These are phyloP conservation scores for Callitettix versicolor DNA, from an alignment of 1,140 invertebrate species.

Conservation along the genomic window DNA sequence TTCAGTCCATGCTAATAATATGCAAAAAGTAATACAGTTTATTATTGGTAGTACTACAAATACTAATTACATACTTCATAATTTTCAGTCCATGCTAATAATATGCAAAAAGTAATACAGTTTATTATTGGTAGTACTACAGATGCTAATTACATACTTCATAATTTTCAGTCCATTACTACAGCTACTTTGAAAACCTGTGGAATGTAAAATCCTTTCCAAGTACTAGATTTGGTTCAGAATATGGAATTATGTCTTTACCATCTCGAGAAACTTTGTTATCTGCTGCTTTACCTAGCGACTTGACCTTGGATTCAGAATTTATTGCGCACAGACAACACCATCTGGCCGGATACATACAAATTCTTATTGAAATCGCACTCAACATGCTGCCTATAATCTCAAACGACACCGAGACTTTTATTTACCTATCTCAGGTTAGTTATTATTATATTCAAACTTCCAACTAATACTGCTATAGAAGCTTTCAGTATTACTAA, in stretches of 20 bases:
- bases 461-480: too few species aligned
- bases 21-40: too few species aligned
- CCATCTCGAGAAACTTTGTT: slow-evolving; percentile 55
- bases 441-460: slow-evolving; percentile 16
- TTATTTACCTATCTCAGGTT: slow-evolving; percentile 66
- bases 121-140: too few species aligned
- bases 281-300: slow-evolving; percentile 40
- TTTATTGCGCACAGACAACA: slow-evolving; percentile 74
- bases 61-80: too few species aligned
- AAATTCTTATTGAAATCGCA: slow-evolving; percentile 34
- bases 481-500: too few species aligned
- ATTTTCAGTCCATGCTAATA: too few species aligned
- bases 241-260: slow-evolving; percentile 90
- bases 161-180: slow-evolving; percentile 74
- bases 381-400: slow-evolving; percentile 14
- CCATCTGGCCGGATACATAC: slow-evolving; percentile 53
- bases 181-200: slow-evolving; percentile 72
- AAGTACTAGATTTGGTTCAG: slow-evolving; percentile 77
- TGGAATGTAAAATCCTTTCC: slow-evolving; percentile 73
- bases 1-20: too few species aligned
- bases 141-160: too few species aligned
- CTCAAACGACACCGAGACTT: slow-evolving; percentile 36
- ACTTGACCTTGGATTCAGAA: slow-evolving; percentile 49
- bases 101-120: too few species aligned
- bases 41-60: too few species aligned